phyloP scores from a whole-genome alignment of 2,113 vertebrate genomes.

The Nycticryphes semicollaris region DNA sequence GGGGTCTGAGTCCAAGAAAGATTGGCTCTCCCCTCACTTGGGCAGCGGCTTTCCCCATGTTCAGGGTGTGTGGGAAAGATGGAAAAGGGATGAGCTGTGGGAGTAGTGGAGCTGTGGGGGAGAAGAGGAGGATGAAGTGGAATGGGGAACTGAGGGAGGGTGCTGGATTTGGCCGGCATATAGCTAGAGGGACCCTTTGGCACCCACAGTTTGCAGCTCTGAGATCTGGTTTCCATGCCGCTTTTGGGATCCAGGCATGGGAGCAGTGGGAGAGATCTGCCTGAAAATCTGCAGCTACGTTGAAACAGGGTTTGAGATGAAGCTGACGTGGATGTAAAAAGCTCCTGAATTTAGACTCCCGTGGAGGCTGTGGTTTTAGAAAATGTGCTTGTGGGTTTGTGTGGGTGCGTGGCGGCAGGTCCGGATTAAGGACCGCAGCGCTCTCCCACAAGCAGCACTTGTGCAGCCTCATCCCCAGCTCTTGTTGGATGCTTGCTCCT shows the following conservation, averaged over 20 bases:
- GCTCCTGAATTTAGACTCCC: fast-evolving
- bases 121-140: neutral
- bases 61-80: neutral
- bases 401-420: neutral
- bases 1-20: neutral
- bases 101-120: neutral
- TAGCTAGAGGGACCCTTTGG: neutral
- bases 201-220: neutral
- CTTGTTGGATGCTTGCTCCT: neutral
- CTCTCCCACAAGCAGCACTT: neutral
- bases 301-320: neutral
- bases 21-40: neutral
- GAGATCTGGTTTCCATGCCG: neutral
- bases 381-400: neutral
- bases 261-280: neutral
- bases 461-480: neutral
- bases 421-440: neutral
- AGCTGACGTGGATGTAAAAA: neutral
- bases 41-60: neutral
- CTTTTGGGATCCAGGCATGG: neutral
- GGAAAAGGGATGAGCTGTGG: neutral
- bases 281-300: neutral
- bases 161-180: fast-evolving
- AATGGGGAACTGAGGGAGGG: neutral
- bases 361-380: neutral